Base-by-base conservation (phyloP, 1,140 invertebrate species). In the Drosophila setifemur region DNA sequence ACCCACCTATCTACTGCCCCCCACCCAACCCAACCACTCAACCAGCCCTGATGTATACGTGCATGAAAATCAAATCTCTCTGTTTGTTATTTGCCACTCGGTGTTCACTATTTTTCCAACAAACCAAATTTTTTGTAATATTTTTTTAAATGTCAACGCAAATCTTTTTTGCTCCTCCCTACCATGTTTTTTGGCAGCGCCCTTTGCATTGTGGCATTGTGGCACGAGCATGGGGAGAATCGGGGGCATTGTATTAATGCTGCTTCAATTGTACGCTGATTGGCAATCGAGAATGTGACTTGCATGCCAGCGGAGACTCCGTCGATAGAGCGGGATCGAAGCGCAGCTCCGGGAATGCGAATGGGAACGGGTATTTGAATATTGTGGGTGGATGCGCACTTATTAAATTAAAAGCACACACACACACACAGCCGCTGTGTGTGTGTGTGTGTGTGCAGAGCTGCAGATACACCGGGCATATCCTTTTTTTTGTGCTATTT, bases 281-380 rank as follows among this genome's bases (percentile, higher is more conserved):
- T 85, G 81, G 81, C 81, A 86, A 85, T 85, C 81, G 81, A 73
- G 81, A 86, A 86, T 85, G 81, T 85, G 81, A 85, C 81, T 85
- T 85, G 81, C 81, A 85, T 86, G 63, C 81, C 42, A 9, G 52
- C 49, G 44, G 47, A 31, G 37, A 29, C n/a, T 26, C 31, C 42
- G 5, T 12, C 45, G 16, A 25, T 29, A 37, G 29, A 52, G 55
- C 12, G 11, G 12, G 52, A 26, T 9, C 55, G 55, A 73, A 64
- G 52, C 69, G 74, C 44, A 40, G 45, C 39, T 48, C 19, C 29
- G 42, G 61, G 58, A 23, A 16, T 40, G 42, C 45, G 54, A 43
- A 49, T 12, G 61, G 48, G n/a, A 54, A 48, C 14, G 63, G 49
- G 44, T 72, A 73, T 85, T 86, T 85, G 79, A 79, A 73, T 81